Evolutionary conservation across 2,797 vertebrate genomes (phyloP).

Genomic region (Onychomys torridus): DNA sequence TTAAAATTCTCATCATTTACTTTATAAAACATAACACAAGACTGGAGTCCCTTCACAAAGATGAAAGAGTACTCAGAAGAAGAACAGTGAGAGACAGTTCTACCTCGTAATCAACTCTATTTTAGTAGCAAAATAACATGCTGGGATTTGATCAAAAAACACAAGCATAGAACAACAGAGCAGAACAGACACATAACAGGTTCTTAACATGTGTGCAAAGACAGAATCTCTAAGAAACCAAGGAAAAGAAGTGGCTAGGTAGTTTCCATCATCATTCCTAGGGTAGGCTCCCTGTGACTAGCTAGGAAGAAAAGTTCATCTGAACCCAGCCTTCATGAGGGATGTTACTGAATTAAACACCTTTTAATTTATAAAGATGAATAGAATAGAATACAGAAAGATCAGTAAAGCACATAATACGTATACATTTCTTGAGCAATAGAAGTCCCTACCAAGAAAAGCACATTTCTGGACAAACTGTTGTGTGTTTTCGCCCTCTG

Average conservation of each 20-base stretch:
- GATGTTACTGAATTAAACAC: not conserved
- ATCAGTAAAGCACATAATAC: not conserved
- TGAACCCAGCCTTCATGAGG: not conserved
- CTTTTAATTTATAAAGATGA: not conserved
- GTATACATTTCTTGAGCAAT: not conserved
- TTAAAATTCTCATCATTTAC: constrained; percentile 26
- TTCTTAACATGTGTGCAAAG: not conserved
- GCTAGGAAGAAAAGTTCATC: constrained; percentile 6
- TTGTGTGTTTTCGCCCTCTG: not conserved
- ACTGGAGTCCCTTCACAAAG: not conserved
- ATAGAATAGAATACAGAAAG: not conserved
- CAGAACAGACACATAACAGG: not conserved
- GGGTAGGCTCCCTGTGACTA: not conserved
- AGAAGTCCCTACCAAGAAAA: not conserved
- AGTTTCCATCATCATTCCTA: not conserved
- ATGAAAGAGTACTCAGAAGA: not conserved
- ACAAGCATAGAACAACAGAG: not conserved
- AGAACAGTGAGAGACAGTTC: not conserved
- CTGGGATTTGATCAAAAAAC: not conserved
- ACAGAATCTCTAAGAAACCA: not conserved
- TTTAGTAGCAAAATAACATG: constrained; percentile 3
- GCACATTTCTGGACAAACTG: not conserved
- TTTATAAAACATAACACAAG: constrained; percentile 35
- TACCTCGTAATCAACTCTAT: constrained; percentile 38
- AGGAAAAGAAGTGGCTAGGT: not conserved